Evolutionary conservation across 2,797 vertebrate species (phyloP).

Genomic region (Phataginus tetradactyla): DNA sequence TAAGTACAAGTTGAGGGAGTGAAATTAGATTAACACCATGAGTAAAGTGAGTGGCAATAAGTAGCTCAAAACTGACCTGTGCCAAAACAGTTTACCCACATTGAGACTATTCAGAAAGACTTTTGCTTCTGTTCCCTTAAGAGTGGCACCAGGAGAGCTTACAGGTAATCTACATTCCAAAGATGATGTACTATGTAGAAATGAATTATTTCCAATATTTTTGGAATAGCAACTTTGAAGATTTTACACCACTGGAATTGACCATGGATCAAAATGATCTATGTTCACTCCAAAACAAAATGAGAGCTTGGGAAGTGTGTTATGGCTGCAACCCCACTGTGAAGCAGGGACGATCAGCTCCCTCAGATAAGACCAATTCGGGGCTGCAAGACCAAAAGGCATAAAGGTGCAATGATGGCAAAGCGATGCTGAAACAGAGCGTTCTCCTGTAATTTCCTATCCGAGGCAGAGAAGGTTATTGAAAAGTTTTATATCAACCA

Average conservation of each 20-base stretch:
- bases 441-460: conserved; percentile 24
- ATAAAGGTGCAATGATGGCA: conserved; percentile 1
- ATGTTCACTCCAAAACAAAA: background rate
- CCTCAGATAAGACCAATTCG: background rate
- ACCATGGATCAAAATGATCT: conserved; percentile 16
- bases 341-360: background rate
- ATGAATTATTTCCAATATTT: background rate
- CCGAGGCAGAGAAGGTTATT: background rate
- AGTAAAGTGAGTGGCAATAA: background rate
- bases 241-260: background rate
- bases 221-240: conserved; percentile 18
- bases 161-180: background rate
- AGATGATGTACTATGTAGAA: background rate
- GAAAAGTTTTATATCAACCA: conserved; percentile 50
- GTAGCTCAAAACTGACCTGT: background rate
- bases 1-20: background rate
- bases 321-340: background rate
- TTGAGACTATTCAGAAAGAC: background rate
- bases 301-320: background rate
- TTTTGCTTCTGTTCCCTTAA: background rate
- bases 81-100: background rate
- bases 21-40: background rate
- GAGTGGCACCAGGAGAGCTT: background rate
- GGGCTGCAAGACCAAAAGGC: background rate
- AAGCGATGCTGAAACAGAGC: conserved; percentile 14